Conservation (phyloP, 2,888 invertebrate species). For the Lepetodrilus schrolli region DNA sequence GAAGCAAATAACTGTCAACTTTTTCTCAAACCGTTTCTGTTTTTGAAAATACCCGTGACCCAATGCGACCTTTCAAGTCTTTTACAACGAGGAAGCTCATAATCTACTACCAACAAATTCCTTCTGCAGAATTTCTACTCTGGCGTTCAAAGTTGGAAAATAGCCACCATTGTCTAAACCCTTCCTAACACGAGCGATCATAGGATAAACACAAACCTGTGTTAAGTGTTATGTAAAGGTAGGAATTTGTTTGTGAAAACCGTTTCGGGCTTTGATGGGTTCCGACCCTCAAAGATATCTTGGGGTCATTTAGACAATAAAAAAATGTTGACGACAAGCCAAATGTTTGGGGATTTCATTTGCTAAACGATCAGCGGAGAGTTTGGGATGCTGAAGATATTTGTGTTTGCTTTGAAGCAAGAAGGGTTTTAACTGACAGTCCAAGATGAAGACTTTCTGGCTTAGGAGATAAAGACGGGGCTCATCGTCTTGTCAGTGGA, state of each 20-base stretch:
- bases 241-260: not conserved
- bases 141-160: conserved; percentile 9
- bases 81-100: not conserved
- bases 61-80: conserved; percentile 8
- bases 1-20: not conserved
- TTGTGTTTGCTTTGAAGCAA: conserved; percentile 19
- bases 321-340: conserved; percentile 20
- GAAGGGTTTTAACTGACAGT: not conserved
- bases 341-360: conserved; percentile 18
- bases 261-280: not conserved
- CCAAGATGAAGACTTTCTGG: not conserved
- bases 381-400: conserved; percentile 14
- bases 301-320: conserved; percentile 20
- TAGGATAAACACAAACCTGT: not conserved
- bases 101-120: conserved; percentile 17
- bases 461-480: not conserved
- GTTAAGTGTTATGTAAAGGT: conserved; percentile 10
- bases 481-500: too few species aligned
- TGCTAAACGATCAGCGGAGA: conserved; percentile 1
- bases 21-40: conserved; percentile 14
- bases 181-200: conserved; percentile 6
- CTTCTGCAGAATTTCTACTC: not conserved
- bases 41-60: conserved; percentile 18
- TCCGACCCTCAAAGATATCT: conserved; percentile 19
- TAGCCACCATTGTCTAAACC: conserved; percentile 23